Percentiles rank a stretch among this genome's conserved stretches.
These are phyloP conservation scores for Centropus unirufus DNA, from an alignment of 2,113 vertebrate species.

Conservation along the genomic window DNA sequence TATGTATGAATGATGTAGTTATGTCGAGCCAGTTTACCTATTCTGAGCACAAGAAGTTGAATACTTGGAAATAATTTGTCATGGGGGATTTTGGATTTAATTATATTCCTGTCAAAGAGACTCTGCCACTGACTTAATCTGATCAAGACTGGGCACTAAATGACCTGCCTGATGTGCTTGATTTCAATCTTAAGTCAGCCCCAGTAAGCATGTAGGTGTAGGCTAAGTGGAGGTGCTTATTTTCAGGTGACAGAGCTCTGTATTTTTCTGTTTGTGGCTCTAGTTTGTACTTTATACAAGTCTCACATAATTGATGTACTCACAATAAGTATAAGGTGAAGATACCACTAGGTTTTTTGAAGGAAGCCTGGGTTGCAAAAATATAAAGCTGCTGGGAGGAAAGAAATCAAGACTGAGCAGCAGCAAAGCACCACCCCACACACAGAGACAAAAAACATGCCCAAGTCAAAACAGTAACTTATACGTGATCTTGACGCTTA, in stretches of 20 bases:
- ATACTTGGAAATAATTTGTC: background rate
- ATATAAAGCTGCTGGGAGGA: background rate
- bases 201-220: background rate
- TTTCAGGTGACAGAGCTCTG: background rate
- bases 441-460: background rate
- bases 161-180: background rate
- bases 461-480: background rate
- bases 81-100: background rate
- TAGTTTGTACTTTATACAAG: background rate
- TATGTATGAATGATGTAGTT: too few relatives aligned
- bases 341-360: background rate
- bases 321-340: background rate
- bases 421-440: too few relatives aligned
- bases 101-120: conserved; percentile 16
- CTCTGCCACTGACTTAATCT: background rate
- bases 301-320: background rate
- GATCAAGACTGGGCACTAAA: background rate
- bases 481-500: background rate
- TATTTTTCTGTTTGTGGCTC: background rate
- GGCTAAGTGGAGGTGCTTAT: background rate
- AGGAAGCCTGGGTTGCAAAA: background rate
- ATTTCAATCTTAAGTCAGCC: background rate
- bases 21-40: background rate
- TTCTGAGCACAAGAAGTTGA: background rate
- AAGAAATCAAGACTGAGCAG: too few relatives aligned